These are phyloP conservation scores for human (Homo sapiens) DNA, from an alignment of 2,113 vertebrate genomes.

Conservation along the genomic window DNA sequence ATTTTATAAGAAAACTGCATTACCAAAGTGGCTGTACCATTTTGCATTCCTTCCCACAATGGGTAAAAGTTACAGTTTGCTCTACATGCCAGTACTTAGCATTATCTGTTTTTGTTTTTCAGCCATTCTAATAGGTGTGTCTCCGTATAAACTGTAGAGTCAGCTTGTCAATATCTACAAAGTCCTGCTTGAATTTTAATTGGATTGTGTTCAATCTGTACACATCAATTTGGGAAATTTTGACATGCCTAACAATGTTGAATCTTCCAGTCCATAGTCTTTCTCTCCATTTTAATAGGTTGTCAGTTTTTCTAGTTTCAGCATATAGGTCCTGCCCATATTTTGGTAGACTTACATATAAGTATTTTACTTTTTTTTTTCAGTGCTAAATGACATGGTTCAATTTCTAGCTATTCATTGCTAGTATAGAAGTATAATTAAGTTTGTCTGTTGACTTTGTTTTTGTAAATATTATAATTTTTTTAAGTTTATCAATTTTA, in stretches of 20 bases:
- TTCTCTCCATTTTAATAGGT: neutral
- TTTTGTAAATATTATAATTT: neutral
- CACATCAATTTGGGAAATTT: neutral
- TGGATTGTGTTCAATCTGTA: neutral
- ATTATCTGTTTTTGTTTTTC: neutral
- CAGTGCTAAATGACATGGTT: neutral
- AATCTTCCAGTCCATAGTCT: neutral
- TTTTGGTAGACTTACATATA: neutral
- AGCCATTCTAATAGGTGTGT: neutral
- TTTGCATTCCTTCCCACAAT: neutral
- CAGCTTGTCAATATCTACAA: neutral
- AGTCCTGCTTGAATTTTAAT: neutral
- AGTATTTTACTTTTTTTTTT: neutral
- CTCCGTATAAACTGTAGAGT: constrained; percentile 15
- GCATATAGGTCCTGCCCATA: neutral
- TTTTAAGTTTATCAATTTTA: neutral
- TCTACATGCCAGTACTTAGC: neutral
- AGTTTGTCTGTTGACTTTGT: neutral
- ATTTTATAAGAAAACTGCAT: constrained; percentile 10
- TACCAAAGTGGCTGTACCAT: neutral
- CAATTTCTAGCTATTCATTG: neutral
- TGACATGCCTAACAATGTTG: neutral
- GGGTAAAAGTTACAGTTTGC: neutral
- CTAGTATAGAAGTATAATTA: neutral
- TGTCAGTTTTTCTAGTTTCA: neutral